Evolutionary conservation across 2,888 invertebrate genomes (phyloP), one percentile per base, ranked within the genome.

Genomic region (Sminthurides aquaticus): DNA sequence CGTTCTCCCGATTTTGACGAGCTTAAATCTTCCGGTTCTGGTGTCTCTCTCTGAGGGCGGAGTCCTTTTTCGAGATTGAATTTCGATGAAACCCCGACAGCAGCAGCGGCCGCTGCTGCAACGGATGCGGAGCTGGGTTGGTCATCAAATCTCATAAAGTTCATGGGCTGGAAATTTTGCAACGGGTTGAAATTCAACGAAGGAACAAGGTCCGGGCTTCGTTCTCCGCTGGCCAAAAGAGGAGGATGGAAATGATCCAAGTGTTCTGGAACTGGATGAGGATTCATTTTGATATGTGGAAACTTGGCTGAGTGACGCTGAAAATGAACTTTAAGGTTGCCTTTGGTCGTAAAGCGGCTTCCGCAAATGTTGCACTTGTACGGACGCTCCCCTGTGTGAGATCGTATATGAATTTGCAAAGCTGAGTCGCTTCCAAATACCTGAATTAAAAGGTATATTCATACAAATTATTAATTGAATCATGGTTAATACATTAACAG

Each of bases 311-410:
- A 91, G 80, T 96, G 96, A 80, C 96, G 86, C 84, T 94, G 94
- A 82, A 95, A 96, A 83, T 99, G 99, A 70, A 99, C 99, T 85
- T 99, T 99, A 71, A 99, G 85, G 81, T 99, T 99, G 75, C 99
- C 99, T 83, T 99, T 99, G 75, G 98, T 99, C 71, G 98, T 98
- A 83, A 99, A 99, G 77, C 97, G 88, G 80, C 95, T 93, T 75
- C 96, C 97, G 81, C 99, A 99, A 74, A 97, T 92, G 81, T 97
- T 96, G 84, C 99, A 99, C 82, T 94, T 94, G 82, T 93, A 99
- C 59, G 98, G 98, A 65, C 98, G 86, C 83, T 97, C 94, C 78
- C 97, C 95, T 74, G 96, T 96, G 80, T 97, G 97, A 71, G 95
- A 95, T 76, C 96, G 86, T 81, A 96, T 90, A 84, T 97, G 97